Base-by-base conservation (phyloP, 1,140 invertebrate genomes). In the Apolygus lucorum region DNA sequence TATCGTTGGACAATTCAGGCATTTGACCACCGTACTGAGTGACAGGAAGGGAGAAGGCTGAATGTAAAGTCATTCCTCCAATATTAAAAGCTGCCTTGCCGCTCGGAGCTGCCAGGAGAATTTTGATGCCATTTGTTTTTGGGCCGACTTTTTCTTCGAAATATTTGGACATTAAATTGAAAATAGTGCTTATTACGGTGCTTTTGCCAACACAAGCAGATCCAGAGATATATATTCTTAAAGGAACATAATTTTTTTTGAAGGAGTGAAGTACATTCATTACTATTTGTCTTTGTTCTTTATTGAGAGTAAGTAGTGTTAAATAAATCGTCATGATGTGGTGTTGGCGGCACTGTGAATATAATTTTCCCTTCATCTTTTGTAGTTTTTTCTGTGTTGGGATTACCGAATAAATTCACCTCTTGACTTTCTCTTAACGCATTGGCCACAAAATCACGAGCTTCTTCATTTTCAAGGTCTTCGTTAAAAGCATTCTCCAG, bases 211-310 rank as follows among this genome's bases (percentile, higher is more conserved):
- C 52, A 14, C 70, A 49, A 2, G 70, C 52, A 22, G 70, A 29
- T 28, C n/a, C 70, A 42, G 52, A 28, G 21, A 71, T 28, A 17
- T 28, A 59, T n/a, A 64, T 29, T 63, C 21, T 69, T 4, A 63
- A 2, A 1, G 27, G 28, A 17, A 13, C n/a, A 2, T 21, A 52
- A 22, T 68, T 26, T n/a, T n/a, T n/a, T n/a, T n/a, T n/a, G n/a
- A n/a, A n/a, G n/a, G n/a, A n/a, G n/a, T n/a, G n/a, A n/a, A n/a
- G n/a, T n/a, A n/a, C n/a, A n/a, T n/a, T n/a, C n/a, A n/a, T n/a
- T n/a, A n/a, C n/a, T n/a, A n/a, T 59, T 26, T 49, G 21, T 34
- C 28, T 34, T 59, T 52, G 34, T 11, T 68, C 21, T 68, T 68
- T 11, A 59, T 68, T 68, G 14, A 68, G 25, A 11, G 14, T 68